These are phyloP conservation scores for Sebastes taczanowskii DNA, from an alignment of 2,797 vertebrate species.

Conservation along the genomic window DNA sequence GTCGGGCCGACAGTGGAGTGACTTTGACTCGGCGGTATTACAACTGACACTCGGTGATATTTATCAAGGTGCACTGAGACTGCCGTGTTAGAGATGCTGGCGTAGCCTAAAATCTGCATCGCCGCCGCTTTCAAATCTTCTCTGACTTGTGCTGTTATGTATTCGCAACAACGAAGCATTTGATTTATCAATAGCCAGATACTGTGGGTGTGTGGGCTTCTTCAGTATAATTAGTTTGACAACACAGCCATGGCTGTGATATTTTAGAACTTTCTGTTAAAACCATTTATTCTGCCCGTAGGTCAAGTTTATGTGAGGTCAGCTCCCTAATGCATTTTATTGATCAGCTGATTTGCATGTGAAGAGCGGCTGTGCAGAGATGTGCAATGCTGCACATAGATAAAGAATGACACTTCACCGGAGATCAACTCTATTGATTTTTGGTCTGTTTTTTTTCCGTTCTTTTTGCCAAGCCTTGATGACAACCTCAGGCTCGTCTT, in stretches of 20 bases:
- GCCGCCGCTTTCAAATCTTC: not conserved
- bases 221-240: conserved; percentile 21
- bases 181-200: conserved; percentile 24
- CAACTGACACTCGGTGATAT: conserved; percentile 32
- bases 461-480: conserved; percentile 8
- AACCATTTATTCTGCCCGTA: conserved; percentile 43
- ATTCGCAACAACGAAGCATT: not conserved
- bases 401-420: conserved; percentile 49
- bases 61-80: conserved; percentile 54
- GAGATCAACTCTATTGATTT: conserved; percentile 56
- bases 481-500: conserved; percentile 51
- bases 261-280: conserved; percentile 43
- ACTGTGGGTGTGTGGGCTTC: not conserved
- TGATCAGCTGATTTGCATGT: conserved; percentile 70
- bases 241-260: conserved; percentile 8
- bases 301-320: conserved; percentile 54
- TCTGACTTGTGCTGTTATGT: not conserved
- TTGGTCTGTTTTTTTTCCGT: not conserved
- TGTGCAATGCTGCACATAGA: conserved; percentile 37
- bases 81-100: conserved; percentile 37
- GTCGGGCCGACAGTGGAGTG: conserved; percentile 40
- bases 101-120: conserved; percentile 34
- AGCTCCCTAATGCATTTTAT: conserved; percentile 58
- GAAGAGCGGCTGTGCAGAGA: conserved; percentile 29
- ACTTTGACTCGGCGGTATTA: conserved; percentile 45